Percentiles rank a stretch among this genome's conserved stretches.
Evolutionary conservation across 2,113 vertebrate species (phyloP).

Genomic region (Saccopteryx bilineata): DNA sequence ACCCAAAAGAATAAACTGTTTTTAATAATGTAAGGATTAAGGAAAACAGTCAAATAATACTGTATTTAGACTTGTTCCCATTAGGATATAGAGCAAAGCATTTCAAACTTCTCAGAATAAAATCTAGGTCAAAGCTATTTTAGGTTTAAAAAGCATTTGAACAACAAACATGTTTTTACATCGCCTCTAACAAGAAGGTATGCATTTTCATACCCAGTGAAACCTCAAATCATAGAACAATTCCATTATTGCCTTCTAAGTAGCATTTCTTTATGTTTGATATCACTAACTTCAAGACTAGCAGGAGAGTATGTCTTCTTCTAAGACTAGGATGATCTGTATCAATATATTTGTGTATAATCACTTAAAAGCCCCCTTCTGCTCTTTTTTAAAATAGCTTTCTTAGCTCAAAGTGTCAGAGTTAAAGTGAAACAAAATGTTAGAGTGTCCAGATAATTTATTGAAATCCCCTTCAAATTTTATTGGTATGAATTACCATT

Average conservation of each 20-base stretch:
- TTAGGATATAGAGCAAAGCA: background rate
- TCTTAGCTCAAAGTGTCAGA: background rate
- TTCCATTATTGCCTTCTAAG: background rate
- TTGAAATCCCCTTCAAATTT: background rate
- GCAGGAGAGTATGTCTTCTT: background rate
- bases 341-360: background rate
- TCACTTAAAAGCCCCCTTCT: background rate
- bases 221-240: background rate
- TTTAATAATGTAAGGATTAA: background rate
- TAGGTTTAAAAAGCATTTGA: background rate
- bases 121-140: slow-evolving; percentile 57
- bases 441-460: background rate
- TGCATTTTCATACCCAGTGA: background rate
- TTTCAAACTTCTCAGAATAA: background rate
- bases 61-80: background rate
- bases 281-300: background rate
- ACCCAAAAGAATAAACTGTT: slow-evolving; percentile 2
- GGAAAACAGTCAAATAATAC: background rate
- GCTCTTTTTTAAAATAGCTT: background rate
- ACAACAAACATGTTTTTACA: slow-evolving; percentile 12
- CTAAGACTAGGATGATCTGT: background rate
- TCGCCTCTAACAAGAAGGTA: slow-evolving; percentile 9
- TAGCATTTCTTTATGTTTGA: background rate
- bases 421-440: slow-evolving; percentile 11
- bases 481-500: background rate